Conservation (phyloP, 2,113 vertebrate genomes). For the Cricetomys ansorgei region DNA sequence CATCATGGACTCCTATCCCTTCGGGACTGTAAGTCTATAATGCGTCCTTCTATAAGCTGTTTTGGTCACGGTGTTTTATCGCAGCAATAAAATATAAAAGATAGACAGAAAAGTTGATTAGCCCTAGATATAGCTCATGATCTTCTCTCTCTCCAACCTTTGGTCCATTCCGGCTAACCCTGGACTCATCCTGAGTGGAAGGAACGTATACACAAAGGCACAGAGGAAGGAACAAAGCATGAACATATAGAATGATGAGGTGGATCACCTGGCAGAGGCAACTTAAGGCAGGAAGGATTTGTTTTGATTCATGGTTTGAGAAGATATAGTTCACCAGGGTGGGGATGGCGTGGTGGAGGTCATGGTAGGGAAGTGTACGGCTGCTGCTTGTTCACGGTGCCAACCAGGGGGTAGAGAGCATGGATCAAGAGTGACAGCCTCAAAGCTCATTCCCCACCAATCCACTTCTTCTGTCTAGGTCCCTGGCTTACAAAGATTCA, state of each 20-base stretch:
- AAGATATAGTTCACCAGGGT: not conserved
- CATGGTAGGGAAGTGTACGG: not conserved
- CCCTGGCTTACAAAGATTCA: not conserved
- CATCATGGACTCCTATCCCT: not conserved
- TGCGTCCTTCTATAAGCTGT: not conserved
- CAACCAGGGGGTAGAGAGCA: not conserved
- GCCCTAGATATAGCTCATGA: not conserved
- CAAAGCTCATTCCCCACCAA: not conserved
- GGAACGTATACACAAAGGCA: not conserved
- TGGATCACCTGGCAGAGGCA: not conserved
- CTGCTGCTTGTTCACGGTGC: not conserved
- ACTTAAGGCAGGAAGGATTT: not conserved
- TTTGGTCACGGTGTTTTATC: not conserved
- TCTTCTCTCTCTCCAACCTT: not conserved
- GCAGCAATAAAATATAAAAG: not conserved
- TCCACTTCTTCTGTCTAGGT: not conserved
- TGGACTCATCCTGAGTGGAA: not conserved
- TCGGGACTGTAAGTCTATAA: too few relatives aligned
- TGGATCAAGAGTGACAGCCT: not conserved
- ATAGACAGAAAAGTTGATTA: not conserved
- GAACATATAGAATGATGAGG: fast-evolving
- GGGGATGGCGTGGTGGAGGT: not conserved
- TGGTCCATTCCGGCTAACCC: not conserved
- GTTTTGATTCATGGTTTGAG: not conserved
- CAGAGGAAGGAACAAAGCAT: not conserved